Conservation (phyloP, 2,113 vertebrate species). For the Lasiurus borealis region DNA sequence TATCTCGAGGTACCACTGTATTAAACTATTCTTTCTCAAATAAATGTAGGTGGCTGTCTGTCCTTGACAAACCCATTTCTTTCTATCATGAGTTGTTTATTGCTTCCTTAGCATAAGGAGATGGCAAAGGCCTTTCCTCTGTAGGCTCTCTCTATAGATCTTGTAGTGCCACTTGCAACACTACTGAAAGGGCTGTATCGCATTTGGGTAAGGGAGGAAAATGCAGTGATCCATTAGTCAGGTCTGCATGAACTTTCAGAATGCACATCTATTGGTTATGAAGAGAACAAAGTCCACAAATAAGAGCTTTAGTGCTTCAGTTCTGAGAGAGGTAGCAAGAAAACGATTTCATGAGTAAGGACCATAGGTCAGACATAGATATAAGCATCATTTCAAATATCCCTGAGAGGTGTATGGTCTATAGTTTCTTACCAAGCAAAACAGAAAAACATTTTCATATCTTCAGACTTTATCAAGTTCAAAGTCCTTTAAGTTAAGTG, state of each 20-base stretch:
- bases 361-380: slow-evolving; percentile 16
- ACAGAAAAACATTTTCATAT: neutral
- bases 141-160: neutral
- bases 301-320: neutral
- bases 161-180: neutral
- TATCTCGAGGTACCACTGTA: neutral
- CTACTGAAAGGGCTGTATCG: neutral
- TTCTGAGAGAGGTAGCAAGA: neutral
- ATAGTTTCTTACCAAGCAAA: slow-evolving; percentile 1
- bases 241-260: neutral
- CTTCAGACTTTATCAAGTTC: neutral
- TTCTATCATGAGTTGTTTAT: neutral
- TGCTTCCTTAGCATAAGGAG: neutral
- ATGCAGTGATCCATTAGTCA: neutral
- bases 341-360: slow-evolving; percentile 18
- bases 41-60: neutral
- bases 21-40: neutral
- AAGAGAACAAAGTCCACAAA: neutral
- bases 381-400: neutral
- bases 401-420: neutral
- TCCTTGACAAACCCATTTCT: slow-evolving; percentile 23
- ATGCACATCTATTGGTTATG: neutral
- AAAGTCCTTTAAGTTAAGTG: neutral
- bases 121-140: neutral
- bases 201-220: slow-evolving; percentile 15